A percentile compares a stretch with the other conserved stretches of the same genome.
These are phyloP conservation scores for Stichopus chloronotus DNA, from an alignment of 35 echinoderm and acorn worm genomes.

Conservation along the genomic window DNA sequence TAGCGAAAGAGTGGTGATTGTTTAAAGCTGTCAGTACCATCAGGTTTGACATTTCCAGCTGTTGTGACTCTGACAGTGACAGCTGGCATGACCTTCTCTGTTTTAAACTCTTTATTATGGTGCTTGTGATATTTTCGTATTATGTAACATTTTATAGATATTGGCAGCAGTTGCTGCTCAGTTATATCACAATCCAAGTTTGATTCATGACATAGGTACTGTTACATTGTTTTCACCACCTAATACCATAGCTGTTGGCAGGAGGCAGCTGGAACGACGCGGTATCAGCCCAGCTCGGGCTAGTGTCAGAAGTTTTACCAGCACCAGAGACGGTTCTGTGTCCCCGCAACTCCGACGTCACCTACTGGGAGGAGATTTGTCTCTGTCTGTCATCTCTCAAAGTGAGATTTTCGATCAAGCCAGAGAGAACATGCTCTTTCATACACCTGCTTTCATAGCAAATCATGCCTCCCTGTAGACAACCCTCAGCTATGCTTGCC, in stretches of 20 bases:
- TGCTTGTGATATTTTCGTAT: neutral
- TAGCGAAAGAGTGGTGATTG: too few species aligned
- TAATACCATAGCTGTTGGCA: constrained; percentile 46
- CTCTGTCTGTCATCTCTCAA: constrained; percentile 32
- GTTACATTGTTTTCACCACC: neutral
- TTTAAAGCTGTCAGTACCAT: too few species aligned
- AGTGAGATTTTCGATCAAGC: constrained; percentile 31
- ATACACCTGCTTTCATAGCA: neutral
- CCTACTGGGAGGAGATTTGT: constrained; percentile 42
- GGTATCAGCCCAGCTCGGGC: constrained; percentile 39
- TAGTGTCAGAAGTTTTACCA: constrained; percentile 38
- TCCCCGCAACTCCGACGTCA: constrained; percentile 39
- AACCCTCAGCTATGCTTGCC: neutral
- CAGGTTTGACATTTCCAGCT: too few species aligned
- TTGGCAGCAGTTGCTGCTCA: neutral
- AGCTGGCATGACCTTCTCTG: too few species aligned
- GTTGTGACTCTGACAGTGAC: too few species aligned
- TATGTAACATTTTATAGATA: neutral
- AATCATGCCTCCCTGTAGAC: neutral
- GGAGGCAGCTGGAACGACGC: constrained; percentile 36
- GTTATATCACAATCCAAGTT: neutral
- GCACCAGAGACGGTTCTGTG: constrained; percentile 32
- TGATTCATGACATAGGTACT: neutral
- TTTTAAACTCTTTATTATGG: neutral
- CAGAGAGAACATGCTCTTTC: neutral